These are phyloP conservation scores for Willowsia nigromaculata DNA, from an alignment of 2,888 invertebrate genomes.

Conservation along the genomic window DNA sequence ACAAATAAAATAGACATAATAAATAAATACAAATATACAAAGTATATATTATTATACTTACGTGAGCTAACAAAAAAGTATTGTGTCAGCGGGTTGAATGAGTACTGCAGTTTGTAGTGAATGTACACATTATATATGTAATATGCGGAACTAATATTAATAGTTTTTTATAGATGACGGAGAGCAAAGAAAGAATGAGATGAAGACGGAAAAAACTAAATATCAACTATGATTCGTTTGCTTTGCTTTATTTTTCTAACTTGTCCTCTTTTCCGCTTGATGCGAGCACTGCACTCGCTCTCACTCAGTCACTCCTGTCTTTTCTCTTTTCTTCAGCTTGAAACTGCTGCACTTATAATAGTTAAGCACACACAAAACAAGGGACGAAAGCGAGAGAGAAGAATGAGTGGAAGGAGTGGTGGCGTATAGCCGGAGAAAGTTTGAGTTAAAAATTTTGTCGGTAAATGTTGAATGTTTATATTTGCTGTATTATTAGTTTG, in stretches of 20 bases:
- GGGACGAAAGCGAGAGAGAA: conserved; percentile 3
- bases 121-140: neutral
- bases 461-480: conserved; percentile 72
- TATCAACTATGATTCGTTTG: conserved; percentile 54
- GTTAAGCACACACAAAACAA: conserved; percentile 55
- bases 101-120: neutral
- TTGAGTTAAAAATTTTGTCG: conserved; percentile 62
- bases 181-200: neutral
- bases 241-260: conserved; percentile 59
- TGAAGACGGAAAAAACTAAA: conserved; percentile 29
- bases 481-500: conserved; percentile 70
- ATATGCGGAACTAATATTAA: conserved; percentile 35
- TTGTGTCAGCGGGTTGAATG: conserved; percentile 35
- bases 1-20: conserved; percentile 52
- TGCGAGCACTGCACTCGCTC: conserved; percentile 6
- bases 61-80: conserved; percentile 27
- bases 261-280: conserved; percentile 60
- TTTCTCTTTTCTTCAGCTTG: neutral
- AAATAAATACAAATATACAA: conserved; percentile 52
- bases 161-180: conserved; percentile 2
- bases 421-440: conserved; percentile 52
- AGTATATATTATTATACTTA: conserved; percentile 27
- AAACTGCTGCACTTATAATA: conserved; percentile 53
- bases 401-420: neutral
- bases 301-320: neutral